These are phyloP conservation scores for Nymphalis c-album DNA, from an alignment of 2,888 invertebrate genomes.

Conservation along the genomic window DNA sequence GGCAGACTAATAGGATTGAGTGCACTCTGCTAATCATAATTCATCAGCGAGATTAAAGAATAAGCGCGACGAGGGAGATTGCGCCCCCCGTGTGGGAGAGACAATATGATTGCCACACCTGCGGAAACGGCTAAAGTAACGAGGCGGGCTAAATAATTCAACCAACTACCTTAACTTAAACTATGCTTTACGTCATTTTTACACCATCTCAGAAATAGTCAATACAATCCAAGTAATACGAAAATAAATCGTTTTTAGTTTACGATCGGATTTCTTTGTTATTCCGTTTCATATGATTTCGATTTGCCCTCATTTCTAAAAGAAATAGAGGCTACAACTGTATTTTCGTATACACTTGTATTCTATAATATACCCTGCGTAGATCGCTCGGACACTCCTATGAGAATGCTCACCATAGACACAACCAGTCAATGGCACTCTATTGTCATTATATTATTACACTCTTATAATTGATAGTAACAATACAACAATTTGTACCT, in stretches of 20 bases:
- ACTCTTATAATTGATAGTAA: too few relatives aligned
- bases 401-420: too few relatives aligned
- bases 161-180: conserved; percentile 58
- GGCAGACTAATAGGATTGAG: conserved; percentile 75
- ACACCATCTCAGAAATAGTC: background rate
- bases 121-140: conserved; percentile 79
- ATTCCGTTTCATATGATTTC: too few relatives aligned
- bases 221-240: background rate
- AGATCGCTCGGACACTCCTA: too few relatives aligned
- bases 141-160: conserved; percentile 79
- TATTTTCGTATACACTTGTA: too few relatives aligned
- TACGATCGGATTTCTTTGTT: too few relatives aligned
- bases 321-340: too few relatives aligned
- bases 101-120: conserved; percentile 81
- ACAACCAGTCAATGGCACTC: too few relatives aligned
- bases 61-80: conserved; percentile 63
- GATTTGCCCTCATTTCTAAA: too few relatives aligned
- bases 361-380: too few relatives aligned
- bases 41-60: conserved; percentile 81
- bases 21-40: conserved; percentile 81
- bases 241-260: background rate
- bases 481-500: too few relatives aligned
- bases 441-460: too few relatives aligned
- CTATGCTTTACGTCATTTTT: conserved; percentile 54
- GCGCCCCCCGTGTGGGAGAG: conserved; percentile 57